Evolutionary conservation across 2,797 vertebrate genomes (phyloP), one percentile per base, ranked within the genome.

Genomic region (Knipowitschia caucasica): DNA sequence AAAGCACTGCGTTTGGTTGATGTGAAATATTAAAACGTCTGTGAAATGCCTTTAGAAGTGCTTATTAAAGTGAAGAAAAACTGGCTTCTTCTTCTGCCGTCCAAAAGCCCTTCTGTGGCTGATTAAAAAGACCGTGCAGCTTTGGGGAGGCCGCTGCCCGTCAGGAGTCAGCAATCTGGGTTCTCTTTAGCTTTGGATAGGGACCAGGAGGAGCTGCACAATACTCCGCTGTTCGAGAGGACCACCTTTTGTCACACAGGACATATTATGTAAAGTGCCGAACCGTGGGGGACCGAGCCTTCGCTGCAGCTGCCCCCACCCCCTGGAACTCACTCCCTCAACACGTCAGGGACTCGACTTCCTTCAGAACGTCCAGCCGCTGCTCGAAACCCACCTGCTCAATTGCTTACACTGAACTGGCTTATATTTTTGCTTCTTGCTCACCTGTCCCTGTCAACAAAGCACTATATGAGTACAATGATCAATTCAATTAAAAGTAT

Each of bases 151-250:
- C 76, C 67, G 68, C 46, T 35, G 58, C 77, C 70, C 77, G 83
- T 67, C 67, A 69, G 79, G 65, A 75, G 75, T 80, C 76, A 81
- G 77, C 74, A 85, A 86, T 88, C 82, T 84, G 80, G 78, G 80
- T 81, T 87, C 82, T 82, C 78, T 86, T 82, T 81, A 83, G 74
- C 64, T 75, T 81, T 88, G 84, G 85, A 85, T 49, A 29, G 50
- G 56, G 68, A 83, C 82, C 85, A 88, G 78, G 69, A 71, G 70
- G 53, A 60, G 38, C 69, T 71, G 75, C 82, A 86, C 86, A 89
- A 87, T 87, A 84, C 75, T 64, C 71, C 69, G 79, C 81, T 88
- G 85, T 86, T 80, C 64, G 52, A 73, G 68, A 70, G 49, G 24
- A 73, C 46, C 67, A 63, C 18, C 38, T 21, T 61, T 56, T 69